Conservation (phyloP, 2,113 vertebrate genomes). For the Solenodon paradoxus region DNA sequence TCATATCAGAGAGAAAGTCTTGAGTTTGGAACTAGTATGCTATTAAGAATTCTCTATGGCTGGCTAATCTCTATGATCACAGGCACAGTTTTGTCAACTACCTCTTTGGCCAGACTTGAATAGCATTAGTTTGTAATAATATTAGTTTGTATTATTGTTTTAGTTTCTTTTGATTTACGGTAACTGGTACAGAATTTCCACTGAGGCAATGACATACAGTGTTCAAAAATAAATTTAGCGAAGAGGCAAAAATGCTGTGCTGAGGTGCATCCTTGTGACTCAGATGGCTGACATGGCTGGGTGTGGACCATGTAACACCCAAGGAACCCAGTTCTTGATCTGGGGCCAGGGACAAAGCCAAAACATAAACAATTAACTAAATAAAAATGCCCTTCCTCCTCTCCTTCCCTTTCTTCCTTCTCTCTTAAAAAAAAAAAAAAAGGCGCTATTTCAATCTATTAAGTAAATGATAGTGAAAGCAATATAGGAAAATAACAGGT, state of each 20-base stretch:
- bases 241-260: not conserved
- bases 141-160: slow-evolving; percentile 21
- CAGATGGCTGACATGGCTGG: no score
- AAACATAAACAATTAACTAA: no score
- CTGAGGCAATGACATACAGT: not conserved
- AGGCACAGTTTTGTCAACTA: not conserved
- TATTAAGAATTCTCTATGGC: not conserved
- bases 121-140: no score
- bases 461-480: not conserved
- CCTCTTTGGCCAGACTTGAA: slow-evolving; percentile 11
- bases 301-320: no score
- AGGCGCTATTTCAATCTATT: no score
- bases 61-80: not conserved
- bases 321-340: no score
- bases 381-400: no score
- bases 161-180: slow-evolving; percentile 29
- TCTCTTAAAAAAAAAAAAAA: no score
- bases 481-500: not conserved
- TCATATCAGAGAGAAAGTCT: not conserved
- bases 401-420: no score
- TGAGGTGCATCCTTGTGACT: no score
- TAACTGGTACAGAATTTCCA: slow-evolving; percentile 4
- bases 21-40: not conserved
- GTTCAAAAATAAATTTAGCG: slow-evolving; percentile 10
- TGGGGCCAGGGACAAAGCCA: no score